Evolutionary conservation across 2,888 invertebrate genomes (phyloP), one percentile per base, ranked within the genome.

Genomic region (Drosophila ezoana): DNA sequence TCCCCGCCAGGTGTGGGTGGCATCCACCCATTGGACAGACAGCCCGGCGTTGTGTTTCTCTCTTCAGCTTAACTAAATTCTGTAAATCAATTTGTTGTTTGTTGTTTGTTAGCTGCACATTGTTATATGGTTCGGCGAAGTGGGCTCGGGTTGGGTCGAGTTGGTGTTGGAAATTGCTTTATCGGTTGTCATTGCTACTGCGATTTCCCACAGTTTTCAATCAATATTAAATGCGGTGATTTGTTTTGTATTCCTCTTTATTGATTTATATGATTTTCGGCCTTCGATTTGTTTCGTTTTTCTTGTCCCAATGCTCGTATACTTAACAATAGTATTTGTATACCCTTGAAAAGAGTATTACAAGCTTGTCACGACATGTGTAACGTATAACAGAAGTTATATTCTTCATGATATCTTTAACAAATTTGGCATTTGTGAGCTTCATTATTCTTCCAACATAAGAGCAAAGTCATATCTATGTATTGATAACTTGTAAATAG

Each of bases 231-330:
- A 79, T 81, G 58, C 47, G 10, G 57, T 20, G 70, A 69, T 70
- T 70, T 49, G 45, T 56, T 51, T 69, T 44, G 28, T 54, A 49
- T 60, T 49, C 48, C 40, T 9, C 4, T 48, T 61, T 78, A 78
- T 81, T 78, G 82, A 78, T 78, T 78, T 81, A 53, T 78, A 59
- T 61, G 58, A 49, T 61, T 66, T 60, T 60, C 41, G 62, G 53
- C 77, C 76, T 76, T 71, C 71, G 45, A n/a, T 44, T 38, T n/a
- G 49, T 33, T 43, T 18, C 23, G 35, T 41, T 13, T 28, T 23
- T 44, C 56, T n/a, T 43, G 20, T 59, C 32, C 45, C 44, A 32
- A 13, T 14, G 32, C 32, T 40, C 28, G 35, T 32, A 23, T 48
- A 28, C 35, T 62, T 43, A 62, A 49, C 35, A 62, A 28, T 47